Evolutionary conservation across 2,888 invertebrate genomes (phyloP), one percentile per base, ranked within the genome.

Genomic region (Macrophya alboannulata): DNA sequence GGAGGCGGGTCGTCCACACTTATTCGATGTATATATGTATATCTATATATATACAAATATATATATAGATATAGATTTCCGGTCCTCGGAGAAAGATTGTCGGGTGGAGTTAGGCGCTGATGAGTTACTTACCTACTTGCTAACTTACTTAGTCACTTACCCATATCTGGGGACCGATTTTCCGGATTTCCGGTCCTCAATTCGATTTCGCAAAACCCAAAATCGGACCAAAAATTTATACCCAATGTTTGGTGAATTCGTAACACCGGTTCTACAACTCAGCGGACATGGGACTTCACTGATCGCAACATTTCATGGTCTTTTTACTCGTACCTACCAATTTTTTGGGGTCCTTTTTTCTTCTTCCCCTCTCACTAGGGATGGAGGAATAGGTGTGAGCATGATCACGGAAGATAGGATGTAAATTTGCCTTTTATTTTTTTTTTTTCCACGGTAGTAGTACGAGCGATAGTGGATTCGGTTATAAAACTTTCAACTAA

Each of bases 71-170:
- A 81, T 59, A 81, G 40, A 62, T 81, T 62, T 21, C 40, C 62
- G 37, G 5, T 81, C 8, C 62, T 51, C 8, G 21, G 81, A 62
- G 59, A 81, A 81, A 81, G 81, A 81, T 81, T 81, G 40, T 37
- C 21, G 59, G 84, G 81, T 45, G 84, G 86, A 86, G 87, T 86
- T 87, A 85, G 85, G 84, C n/a, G 40, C 89, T 90, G 91, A 91
- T 91, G 90, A 90, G 91, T 91, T 90, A 89, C 90, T 90, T 88
- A 89, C 90, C 90, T 88, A 90, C 87, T 88, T 85, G 86, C 88
- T 89, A 88, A 88, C 89, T 88, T 86, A 87, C 85, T 86, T 83
- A 31, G 31, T 31, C 31, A 31, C 31, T 76, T 21, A 43, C 31
- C 86, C 87, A 89, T 87, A 88, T 86, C 74, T 25, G n/a, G 51